phyloP scores from a whole-genome alignment of 2,113 vertebrate genomes.

The Pteruthius melanotis region DNA sequence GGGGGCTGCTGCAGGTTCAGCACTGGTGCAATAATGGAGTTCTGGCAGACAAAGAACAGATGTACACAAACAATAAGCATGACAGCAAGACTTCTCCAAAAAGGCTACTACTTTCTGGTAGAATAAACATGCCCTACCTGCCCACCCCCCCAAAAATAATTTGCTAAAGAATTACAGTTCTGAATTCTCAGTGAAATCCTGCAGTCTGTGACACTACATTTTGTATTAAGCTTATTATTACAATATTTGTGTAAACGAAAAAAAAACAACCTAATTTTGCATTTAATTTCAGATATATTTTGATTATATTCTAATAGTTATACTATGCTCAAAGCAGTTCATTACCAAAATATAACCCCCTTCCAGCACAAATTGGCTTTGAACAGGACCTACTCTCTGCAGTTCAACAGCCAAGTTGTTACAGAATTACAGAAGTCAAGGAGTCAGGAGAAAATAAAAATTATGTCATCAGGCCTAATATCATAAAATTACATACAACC shows the following conservation, averaged over 20 bases:
- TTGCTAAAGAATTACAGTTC: not conserved
- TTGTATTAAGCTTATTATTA: too few species aligned
- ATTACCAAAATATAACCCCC: not conserved
- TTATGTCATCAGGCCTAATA: not conserved
- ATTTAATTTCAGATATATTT: not conserved
- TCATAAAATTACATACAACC: not conserved
- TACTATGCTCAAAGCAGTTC: not conserved
- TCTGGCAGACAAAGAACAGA: not conserved
- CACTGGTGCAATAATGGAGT: accelerated
- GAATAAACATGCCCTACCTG: not conserved
- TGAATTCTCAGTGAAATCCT: not conserved
- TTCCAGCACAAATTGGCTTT: not conserved
- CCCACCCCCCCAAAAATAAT: not conserved
- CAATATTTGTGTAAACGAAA: not conserved
- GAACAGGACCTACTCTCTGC: not conserved
- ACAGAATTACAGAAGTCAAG: not conserved
- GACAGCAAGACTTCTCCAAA: not conserved
- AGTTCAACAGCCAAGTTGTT: not conserved
- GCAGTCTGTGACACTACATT: not conserved
- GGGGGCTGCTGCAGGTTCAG: not conserved
- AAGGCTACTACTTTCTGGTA: not conserved
- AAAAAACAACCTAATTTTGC: not conserved
- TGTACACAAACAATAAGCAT: accelerated
- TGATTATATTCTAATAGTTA: not conserved
- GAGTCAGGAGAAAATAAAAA: not conserved